Evolutionary conservation across 2,888 invertebrate genomes (phyloP).

Genomic region (Drosophila bunnanda): DNA sequence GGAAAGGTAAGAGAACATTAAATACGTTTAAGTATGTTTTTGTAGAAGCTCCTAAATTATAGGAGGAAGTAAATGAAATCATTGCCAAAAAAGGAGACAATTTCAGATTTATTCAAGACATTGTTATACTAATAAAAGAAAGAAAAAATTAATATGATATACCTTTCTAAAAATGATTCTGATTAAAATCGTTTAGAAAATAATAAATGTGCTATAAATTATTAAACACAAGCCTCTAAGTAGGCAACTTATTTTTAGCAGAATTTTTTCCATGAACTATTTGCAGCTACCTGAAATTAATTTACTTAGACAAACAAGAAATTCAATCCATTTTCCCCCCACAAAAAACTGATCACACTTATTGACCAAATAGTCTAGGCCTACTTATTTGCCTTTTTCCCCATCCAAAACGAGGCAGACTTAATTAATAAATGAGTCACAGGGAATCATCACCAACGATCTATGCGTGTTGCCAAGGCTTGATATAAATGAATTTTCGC

Average conservation of each 20-base stretch:
- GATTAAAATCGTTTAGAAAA: background rate
- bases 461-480: constrained; percentile 11
- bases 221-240: background rate
- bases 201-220: background rate
- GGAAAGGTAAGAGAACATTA: no score
- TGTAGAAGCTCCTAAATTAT: no score
- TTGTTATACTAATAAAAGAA: no score
- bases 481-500: constrained; percentile 43
- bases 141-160: no score
- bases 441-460: constrained; percentile 3
- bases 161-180: no score
- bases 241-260: background rate
- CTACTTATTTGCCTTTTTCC: background rate
- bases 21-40: no score
- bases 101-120: no score
- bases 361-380: background rate
- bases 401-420: background rate
- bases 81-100: no score
- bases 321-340: background rate
- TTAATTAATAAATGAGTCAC: constrained; percentile 34
- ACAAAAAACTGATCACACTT: constrained; percentile 1
- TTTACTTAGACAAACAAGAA: background rate
- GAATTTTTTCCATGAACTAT: background rate
- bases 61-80: no score
- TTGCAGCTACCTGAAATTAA: background rate